Base-by-base conservation (phyloP, 2,888 invertebrate genomes). In the Pseudococcus viburni region DNA sequence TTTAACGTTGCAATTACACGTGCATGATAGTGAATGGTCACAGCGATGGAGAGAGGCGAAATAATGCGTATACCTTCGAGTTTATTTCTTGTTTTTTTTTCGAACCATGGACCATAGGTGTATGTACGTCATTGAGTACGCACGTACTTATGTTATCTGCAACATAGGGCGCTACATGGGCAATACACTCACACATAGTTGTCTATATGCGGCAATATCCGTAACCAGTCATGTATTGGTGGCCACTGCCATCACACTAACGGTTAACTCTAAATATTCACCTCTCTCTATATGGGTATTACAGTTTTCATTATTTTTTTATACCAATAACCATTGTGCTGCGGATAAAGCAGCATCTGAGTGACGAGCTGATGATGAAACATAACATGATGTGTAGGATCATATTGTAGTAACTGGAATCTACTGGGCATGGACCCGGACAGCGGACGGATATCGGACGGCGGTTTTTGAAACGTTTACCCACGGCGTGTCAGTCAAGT, bases 391-490 rank as follows among this genome's bases (percentile, higher is more conserved):
- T 83, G 80, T 83, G 80, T 83, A 83, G 80, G 80, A 19, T 83
- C 80, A 46, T 46, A 83, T 46, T 83, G 80, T 83, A 73, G 80
- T 83, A 73, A 33, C 73, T n/a, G 46, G 19, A 46, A 83, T 46
- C 80, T 42, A 33, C 19, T 22, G 22, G 15, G 55, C 19, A 19
- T 19, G 8, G 59, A 59, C 59, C 26, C 26, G 26, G 9, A 17
- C 55, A 19, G 64, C 64, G 64, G 12, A 64, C 64, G 64, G 64
- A 64, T 64, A 73, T 73, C 33, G 73, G 73, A 73, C 73, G 33
- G 73, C 15, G 73, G 73, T 83, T 83, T 83, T 83, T 46, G 80
- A 83, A 83, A 83, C 80, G 46, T 83, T 83, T 83, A 83, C 80
- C 80, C 80, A 83, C 80, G 46, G 46, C 46, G 80, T 83, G 80